Evolutionary conservation across 2,113 vertebrate genomes (phyloP), one percentile per base, ranked within the genome.

Genomic region (Anolis carolinensis): DNA sequence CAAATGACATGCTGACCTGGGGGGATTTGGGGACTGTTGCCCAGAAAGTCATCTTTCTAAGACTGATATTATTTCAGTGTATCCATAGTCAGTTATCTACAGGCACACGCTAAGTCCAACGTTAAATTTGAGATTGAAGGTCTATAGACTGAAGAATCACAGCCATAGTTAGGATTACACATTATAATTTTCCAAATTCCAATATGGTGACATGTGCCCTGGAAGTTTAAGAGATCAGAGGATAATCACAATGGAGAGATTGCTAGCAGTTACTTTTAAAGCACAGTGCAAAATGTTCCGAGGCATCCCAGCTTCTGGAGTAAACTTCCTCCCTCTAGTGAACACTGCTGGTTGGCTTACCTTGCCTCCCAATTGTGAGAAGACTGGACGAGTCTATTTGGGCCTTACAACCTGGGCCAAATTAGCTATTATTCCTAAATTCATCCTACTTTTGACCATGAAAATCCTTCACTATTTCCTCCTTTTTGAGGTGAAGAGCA

Each of bases 391-490:
- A 74, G 39, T 62, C 52, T 62, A 3, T 30, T 30, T 62, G 71
- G 52, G 44, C 7, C 16, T 27, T 75, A n/a, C 44, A 6, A 27
- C 39, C 23, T 67, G 59, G 59, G 34, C 25, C 6, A 65, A 48
- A 76, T 75, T 76, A 34, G 7, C 48, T 21, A 71, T 1, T 36
- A 36, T 52, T 25, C 70, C 25, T 36, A 34, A 13, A 81, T 21
- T 68, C 65, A 11, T 36, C 48, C 30, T 36, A 34, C 21, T 83
- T 32, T 70, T 71, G 48, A 67, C n/a, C 65, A 52, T 82, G 67
- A 16, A 32, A 25, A 90, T 77, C 88, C 88, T 79, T 90, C 71
- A 62, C 48, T 79, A 89, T 89, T 90, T 88, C 78, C 87, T 83
- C 21, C 30, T 9, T 86, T 62, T 88, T 30, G 65, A 44, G 65